Conservation (phyloP, 2,113 vertebrate species). For the Proteles cristata region DNA sequence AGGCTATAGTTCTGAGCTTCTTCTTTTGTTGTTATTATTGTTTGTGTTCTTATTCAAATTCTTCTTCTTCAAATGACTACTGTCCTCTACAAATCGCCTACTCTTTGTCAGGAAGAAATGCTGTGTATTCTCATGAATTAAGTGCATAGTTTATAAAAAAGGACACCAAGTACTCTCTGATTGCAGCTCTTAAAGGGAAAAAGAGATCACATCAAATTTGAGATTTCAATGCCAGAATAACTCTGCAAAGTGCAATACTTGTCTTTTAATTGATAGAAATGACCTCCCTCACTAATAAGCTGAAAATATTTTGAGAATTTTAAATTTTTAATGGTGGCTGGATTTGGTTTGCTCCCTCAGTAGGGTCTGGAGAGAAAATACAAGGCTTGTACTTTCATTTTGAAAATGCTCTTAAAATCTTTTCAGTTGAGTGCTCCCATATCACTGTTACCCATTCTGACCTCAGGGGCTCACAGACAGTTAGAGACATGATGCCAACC, state of each 20-base stretch:
- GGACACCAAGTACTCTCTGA: neutral
- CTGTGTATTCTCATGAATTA: neutral
- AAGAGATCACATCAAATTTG: neutral
- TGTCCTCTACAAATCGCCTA: neutral
- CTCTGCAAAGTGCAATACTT: neutral
- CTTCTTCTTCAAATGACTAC: neutral
- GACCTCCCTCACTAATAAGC: neutral
- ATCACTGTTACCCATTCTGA: conserved; percentile 26
- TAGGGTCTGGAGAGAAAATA: neutral
- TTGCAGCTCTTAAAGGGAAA: neutral
- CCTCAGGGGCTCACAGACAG: conserved; percentile 29
- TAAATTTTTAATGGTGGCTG: neutral
- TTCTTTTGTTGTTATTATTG: neutral
- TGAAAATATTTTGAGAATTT: neutral
- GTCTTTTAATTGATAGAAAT: neutral
- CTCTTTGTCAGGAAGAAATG: neutral
- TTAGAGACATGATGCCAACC: conserved; percentile 53
- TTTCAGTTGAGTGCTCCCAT: conserved; percentile 42
- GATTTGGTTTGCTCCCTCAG: neutral
- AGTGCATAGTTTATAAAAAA: neutral
- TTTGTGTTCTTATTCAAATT: neutral
- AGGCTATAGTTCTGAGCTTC: neutral
- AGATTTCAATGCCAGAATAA: neutral
- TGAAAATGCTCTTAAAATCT: conserved; percentile 71
- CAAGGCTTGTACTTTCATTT: conserved; percentile 50